Conservation (phyloP, 53 echinoderm and acorn worm genomes). For the Hippasteria phrygiana region DNA sequence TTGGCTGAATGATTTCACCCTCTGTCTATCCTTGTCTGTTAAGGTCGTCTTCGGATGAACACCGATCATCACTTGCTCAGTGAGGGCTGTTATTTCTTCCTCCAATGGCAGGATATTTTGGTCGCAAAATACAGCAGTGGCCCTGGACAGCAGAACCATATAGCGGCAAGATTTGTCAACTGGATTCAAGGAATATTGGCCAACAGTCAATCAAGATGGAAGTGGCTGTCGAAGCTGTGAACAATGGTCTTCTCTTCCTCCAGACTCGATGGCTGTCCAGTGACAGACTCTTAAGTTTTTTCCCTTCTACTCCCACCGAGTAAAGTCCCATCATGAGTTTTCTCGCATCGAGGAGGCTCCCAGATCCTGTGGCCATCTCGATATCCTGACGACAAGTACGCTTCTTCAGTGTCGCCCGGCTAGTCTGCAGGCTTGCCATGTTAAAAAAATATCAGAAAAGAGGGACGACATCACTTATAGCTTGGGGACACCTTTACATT, state of each 20-base stretch:
- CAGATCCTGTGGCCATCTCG: background rate
- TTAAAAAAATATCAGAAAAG: background rate
- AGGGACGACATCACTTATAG: background rate
- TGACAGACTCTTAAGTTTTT: slow-evolving; percentile 16
- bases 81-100: background rate
- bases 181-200: background rate
- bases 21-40: background rate
- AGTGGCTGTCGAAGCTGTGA: background rate
- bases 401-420: background rate
- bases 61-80: slow-evolving; percentile 11
- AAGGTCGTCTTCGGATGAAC: slow-evolving; percentile 18
- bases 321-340: background rate
- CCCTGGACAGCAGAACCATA: too few species aligned
- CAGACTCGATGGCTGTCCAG: too few species aligned
- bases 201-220: background rate
- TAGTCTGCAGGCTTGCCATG: background rate
- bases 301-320: slow-evolving; percentile 43
- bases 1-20: slow-evolving; percentile 2
- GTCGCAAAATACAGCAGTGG: too few species aligned
- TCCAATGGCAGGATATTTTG: too few species aligned
- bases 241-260: background rate
- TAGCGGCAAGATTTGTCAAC: too few species aligned
- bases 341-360: background rate
- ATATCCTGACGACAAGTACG: background rate
- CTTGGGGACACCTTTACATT: background rate